Evolutionary conservation across 2,797 vertebrate genomes (phyloP).

Genomic region (Stomatorhinus walkeri): DNA sequence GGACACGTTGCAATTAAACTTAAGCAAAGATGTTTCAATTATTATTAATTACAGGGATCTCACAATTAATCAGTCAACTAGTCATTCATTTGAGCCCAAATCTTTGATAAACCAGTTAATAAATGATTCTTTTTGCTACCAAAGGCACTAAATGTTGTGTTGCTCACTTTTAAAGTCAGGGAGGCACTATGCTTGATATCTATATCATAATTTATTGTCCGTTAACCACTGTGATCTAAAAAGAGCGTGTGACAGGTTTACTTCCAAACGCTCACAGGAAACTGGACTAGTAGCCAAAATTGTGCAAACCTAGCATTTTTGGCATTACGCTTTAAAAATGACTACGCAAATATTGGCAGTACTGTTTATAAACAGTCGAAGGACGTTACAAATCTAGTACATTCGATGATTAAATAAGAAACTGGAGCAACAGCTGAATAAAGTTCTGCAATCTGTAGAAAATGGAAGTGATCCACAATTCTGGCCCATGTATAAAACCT

Average conservation of each 20-base stretch:
- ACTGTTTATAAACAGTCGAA: background rate
- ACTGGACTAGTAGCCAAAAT: background rate
- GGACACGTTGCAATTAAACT: background rate
- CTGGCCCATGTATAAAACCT: background rate
- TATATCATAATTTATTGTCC: background rate
- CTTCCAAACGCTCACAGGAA: background rate
- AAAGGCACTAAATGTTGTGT: background rate
- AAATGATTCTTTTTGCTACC: background rate
- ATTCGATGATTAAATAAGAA: background rate
- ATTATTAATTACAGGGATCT: background rate
- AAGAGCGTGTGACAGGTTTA: background rate
- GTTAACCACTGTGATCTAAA: background rate
- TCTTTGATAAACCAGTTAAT: background rate
- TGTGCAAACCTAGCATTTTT: background rate
- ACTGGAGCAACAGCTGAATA: background rate
- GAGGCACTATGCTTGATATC: background rate
- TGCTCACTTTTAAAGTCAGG: background rate
- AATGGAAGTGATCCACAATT: background rate
- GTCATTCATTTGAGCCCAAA: background rate
- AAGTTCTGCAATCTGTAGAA: background rate
- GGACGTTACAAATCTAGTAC: background rate
- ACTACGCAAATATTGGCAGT: background rate
- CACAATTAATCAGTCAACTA: background rate
- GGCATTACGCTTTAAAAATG: background rate
- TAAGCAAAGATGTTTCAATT: background rate